These are phyloP conservation scores for Chrysina gloriosa DNA, from an alignment of 2,888 invertebrate species.

Conservation along the genomic window DNA sequence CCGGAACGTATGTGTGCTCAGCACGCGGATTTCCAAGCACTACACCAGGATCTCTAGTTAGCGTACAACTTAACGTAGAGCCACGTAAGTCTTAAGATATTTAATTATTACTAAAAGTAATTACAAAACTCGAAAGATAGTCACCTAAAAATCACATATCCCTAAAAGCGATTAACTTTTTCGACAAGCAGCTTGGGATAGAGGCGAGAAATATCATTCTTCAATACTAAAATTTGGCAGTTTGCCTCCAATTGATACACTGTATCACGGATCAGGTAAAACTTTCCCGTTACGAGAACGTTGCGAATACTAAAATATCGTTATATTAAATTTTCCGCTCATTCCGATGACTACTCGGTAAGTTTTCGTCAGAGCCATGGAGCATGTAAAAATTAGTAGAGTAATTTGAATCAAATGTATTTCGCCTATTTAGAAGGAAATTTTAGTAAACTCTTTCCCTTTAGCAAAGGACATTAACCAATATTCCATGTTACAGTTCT, in stretches of 20 bases:
- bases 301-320: neutral
- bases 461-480: too few relatives aligned
- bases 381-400: too few relatives aligned
- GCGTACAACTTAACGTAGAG: constrained; percentile 80
- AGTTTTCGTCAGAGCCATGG: too few relatives aligned
- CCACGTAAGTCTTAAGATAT: constrained; percentile 73
- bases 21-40: constrained; percentile 75
- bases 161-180: too few relatives aligned
- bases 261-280: constrained; percentile 71
- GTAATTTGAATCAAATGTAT: too few relatives aligned
- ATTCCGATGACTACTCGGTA: constrained; percentile 13
- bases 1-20: constrained; percentile 87
- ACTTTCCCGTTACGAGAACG: neutral
- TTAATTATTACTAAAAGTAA: neutral
- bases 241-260: constrained; percentile 70
- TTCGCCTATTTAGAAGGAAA: too few relatives aligned
- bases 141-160: too few relatives aligned
- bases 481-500: neutral
- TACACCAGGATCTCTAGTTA: constrained; percentile 74
- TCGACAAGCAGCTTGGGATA: constrained; percentile 52
- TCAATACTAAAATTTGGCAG: constrained; percentile 68
- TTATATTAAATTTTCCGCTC: constrained; percentile 9
- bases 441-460: too few relatives aligned
- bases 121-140: neutral
- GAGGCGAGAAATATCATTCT: constrained; percentile 54